Conservation (phyloP, 2,797 vertebrate species). For the Knipowitschia caucasica region DNA sequence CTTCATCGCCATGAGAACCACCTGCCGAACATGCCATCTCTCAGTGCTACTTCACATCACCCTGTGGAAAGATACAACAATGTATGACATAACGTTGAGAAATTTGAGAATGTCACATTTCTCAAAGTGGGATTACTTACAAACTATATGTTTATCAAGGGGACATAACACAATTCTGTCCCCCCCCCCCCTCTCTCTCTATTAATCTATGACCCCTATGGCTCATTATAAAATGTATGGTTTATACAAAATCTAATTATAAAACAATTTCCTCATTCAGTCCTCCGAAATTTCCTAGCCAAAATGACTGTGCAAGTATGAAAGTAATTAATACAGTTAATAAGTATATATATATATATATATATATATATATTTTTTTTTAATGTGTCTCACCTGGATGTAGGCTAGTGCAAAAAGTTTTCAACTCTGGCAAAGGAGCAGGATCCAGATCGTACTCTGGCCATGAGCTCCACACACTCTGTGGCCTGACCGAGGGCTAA, state of each 20-base stretch:
- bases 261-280: too few species aligned
- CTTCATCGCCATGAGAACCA: constrained; percentile 67
- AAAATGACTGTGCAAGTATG: too few species aligned
- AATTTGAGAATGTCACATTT: too few species aligned
- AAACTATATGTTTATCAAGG: too few species aligned
- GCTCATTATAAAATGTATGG: too few species aligned
- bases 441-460: constrained; percentile 90
- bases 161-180: too few species aligned
- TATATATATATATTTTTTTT: neutral
- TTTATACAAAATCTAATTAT: too few species aligned
- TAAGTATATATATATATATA: neutral
- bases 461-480: constrained; percentile 97
- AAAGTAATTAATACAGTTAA: neutral
- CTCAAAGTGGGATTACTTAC: too few species aligned
- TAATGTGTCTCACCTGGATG: constrained; percentile 65
- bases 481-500: constrained; percentile 94
- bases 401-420: constrained; percentile 96
- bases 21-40: constrained; percentile 72
- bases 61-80: constrained; percentile 68
- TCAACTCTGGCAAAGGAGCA: constrained; percentile 98
- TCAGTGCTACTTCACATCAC: constrained; percentile 74
- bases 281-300: too few species aligned
- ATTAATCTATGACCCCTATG: too few species aligned
- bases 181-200: too few species aligned
- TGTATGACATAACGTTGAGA: too few species aligned